Base-by-base conservation (phyloP, 2,113 vertebrate species). In the Siniperca chuatsi region DNA sequence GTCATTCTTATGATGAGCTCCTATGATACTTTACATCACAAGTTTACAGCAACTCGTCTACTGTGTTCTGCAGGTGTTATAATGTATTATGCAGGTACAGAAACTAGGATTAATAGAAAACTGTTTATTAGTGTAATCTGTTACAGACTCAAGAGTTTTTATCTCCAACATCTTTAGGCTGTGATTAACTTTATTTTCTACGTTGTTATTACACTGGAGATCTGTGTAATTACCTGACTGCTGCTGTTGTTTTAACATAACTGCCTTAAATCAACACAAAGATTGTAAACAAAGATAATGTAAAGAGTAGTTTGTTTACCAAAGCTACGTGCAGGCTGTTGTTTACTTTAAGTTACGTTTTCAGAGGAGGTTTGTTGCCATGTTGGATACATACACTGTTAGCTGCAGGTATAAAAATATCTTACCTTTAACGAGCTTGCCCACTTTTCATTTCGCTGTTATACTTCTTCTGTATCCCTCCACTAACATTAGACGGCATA, bases 371-470 rank as follows among this genome's bases (percentile, higher is more conserved):
- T 58, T 33, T 23, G 48, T n/a, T 66, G 23, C 4, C 46, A 54
- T 54, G 57, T 55, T 42, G 13, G n/a, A 44, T 16, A 4, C 13
- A 60, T 3, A 12, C 7, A 5, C 1, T 13, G 7, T 54, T 16
- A 64, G 3, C 33, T 13, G 10, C 11, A 54, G 8, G 0, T 35
- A 13, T 65, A 33, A 42, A 69, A 2, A 0, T 0, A 58, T 46
- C 75, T 67, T 52, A 90, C 83, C 89, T 82, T 88, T 71, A 75
- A 68, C 2, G 33, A 21, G 23, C 73, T 83, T 16, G 4, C 9
- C 67, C 12, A 20, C 12, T 52, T 68, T 18, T 79, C 67, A 90
- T 79, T 5, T 64, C 65, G 18, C n/a, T 21, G 66, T 67, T 46
- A 18, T 3, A 8, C 0, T 0, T 62, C 20, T 8, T 42, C 8